Evolutionary conservation across 2,113 vertebrate species (phyloP).

Genomic region (Sinocyclocheilus anophthalmus): DNA sequence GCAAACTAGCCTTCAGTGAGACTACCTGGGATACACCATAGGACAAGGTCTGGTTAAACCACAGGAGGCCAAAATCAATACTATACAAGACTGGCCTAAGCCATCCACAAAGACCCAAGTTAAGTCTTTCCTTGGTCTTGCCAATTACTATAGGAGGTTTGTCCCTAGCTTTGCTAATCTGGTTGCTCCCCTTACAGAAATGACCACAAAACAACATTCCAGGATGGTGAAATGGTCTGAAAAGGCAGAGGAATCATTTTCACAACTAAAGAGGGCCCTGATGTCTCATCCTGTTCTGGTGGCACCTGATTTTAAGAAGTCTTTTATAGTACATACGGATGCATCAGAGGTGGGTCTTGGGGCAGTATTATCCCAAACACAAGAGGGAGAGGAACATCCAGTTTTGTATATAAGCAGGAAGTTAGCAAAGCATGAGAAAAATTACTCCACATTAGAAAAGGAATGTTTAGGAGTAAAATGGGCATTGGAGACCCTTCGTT

Average conservation of each 20-base stretch:
- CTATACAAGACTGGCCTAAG: neutral
- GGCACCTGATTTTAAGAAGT: neutral
- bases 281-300: neutral
- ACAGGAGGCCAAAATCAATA: neutral
- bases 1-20: slow-evolving; percentile 1
- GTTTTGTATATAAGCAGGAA: neutral
- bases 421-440: neutral
- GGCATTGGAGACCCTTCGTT: neutral
- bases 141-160: neutral
- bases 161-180: neutral
- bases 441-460: neutral
- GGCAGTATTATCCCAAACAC: neutral
- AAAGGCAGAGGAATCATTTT: neutral
- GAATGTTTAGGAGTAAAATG: neutral
- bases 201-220: neutral
- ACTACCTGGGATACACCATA: neutral
- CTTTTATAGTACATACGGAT: neutral
- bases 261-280: neutral
- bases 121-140: neutral
- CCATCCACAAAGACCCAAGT: neutral
- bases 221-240: neutral
- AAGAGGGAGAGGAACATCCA: slow-evolving; percentile 2
- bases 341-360: neutral
- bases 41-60: neutral
- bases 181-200: neutral